Evolutionary conservation across 1,140 invertebrate genomes (phyloP), one percentile per base, ranked within the genome.

Genomic region (Drosophila teissieri): DNA sequence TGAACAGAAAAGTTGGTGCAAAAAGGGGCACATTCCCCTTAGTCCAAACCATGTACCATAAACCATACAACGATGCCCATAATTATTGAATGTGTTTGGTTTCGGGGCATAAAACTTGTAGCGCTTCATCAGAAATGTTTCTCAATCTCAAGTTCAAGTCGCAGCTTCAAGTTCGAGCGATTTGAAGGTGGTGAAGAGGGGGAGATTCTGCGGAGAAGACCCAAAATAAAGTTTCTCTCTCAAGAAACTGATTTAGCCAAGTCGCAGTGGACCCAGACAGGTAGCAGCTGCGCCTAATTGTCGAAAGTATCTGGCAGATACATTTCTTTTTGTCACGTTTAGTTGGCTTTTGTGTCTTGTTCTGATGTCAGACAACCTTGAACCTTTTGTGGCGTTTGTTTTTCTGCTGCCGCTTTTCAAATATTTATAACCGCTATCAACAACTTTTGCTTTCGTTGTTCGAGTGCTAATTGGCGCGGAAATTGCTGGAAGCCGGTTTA

Each of bases 261-360:
- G 24, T n/a, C 1, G 24, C 15, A 51, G 24, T 56, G 40, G 40
- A 17, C 15, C 73, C 63, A 76, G 74, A 77, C 82, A 88, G 76
- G 84, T 79, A 86, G 83, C 83, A 77, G 75, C 83, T 88, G 84
- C 56, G 63, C 75, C 83, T 88, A 88, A 88, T 88, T 83, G 75
- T 69, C 56, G 63, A 88, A 78, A 79, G 84, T 89, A 89, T 83
- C 84, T 89, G 24, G 57, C 78, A 88, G 83, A 83, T 89, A 89
- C 83, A 89, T 89, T 88, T 88, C 83, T 88, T 80, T 70, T 80
- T 88, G 83, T 89, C 83, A 88, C 84, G 79, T 88, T 89, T 80
- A 81, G 81, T 69, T 52, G 60, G 60, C 52, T 63, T 22, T 45
- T 42, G 45, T 19, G 7, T 39, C 57, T 39, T 34, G 44, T 45